phyloP scores from a whole-genome alignment of 1,140 invertebrate species.

The Caenorhabditis briggsae region DNA sequence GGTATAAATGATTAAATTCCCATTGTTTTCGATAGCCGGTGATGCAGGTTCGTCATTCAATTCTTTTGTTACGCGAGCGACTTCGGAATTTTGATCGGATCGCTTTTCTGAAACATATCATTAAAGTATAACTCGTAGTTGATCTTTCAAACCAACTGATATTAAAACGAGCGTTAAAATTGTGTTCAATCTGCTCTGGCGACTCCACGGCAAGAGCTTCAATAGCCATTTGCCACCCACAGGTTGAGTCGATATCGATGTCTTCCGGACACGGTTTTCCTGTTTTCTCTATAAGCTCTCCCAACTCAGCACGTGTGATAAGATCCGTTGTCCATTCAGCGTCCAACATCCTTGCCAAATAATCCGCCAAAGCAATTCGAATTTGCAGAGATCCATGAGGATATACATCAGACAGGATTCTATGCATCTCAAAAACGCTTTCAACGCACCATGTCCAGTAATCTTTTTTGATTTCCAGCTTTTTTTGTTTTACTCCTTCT shows the following conservation, averaged over 20 bases:
- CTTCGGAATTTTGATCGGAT: constrained; percentile 11
- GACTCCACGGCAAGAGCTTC: constrained; percentile 14
- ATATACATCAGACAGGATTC: constrained; percentile 26
- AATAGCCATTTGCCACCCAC: constrained; percentile 23
- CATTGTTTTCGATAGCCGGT: not conserved
- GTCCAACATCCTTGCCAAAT: constrained; percentile 32
- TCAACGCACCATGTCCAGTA: constrained; percentile 40
- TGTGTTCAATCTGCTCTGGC: not conserved
- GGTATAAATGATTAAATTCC: constrained; percentile 9
- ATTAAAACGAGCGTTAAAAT: constrained; percentile 22
- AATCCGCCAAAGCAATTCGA: not conserved
- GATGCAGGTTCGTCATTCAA: not conserved
- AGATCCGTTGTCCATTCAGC: not conserved
- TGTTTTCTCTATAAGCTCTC: not conserved
- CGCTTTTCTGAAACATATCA: constrained; percentile 2
- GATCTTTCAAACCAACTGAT: not conserved
- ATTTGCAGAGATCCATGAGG: constrained; percentile 4
- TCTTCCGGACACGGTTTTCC: not conserved
- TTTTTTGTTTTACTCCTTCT: constrained; percentile 29
- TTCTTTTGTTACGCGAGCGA: not conserved
- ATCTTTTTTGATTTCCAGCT: not conserved
- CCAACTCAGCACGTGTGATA: not conserved
- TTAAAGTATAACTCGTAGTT: not conserved
- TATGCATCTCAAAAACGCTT: constrained; percentile 33
- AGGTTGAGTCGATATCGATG: not conserved